Conservation (phyloP, 2,113 vertebrate species). For the Oophaga pumilio region DNA sequence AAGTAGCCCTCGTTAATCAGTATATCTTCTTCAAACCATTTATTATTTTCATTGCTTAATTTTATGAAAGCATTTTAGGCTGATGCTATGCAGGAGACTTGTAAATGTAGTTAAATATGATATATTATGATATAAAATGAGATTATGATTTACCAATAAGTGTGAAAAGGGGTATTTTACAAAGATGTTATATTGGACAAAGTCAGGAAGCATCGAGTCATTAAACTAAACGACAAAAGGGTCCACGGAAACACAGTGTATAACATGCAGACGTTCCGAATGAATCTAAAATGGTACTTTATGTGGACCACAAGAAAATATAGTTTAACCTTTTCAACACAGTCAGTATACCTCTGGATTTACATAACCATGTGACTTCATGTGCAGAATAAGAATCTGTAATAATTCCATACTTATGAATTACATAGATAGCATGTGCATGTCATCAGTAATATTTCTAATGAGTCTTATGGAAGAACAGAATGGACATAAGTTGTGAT, state of each 20-base stretch:
- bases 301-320: background rate
- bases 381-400: no score
- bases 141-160: constrained; percentile 42
- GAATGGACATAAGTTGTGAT: no score
- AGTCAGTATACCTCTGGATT: no score
- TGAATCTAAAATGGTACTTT: background rate
- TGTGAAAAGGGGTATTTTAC: constrained; percentile 24
- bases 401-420: no score
- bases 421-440: no score
- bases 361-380: no score
- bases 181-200: constrained; percentile 20
- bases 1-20: constrained; percentile 38
- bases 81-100: constrained; percentile 39
- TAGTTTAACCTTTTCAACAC: no score
- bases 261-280: background rate
- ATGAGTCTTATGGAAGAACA: no score
- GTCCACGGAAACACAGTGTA: background rate
- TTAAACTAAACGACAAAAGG: background rate
- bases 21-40: constrained; percentile 38
- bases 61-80: constrained; percentile 35
- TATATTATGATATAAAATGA: constrained; percentile 41
- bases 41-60: constrained; percentile 45
- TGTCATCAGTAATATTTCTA: no score
- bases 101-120: constrained; percentile 42
- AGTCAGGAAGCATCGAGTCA: constrained; percentile 10